Conservation (phyloP, 2,113 vertebrate genomes). For the Hyla sarda region DNA sequence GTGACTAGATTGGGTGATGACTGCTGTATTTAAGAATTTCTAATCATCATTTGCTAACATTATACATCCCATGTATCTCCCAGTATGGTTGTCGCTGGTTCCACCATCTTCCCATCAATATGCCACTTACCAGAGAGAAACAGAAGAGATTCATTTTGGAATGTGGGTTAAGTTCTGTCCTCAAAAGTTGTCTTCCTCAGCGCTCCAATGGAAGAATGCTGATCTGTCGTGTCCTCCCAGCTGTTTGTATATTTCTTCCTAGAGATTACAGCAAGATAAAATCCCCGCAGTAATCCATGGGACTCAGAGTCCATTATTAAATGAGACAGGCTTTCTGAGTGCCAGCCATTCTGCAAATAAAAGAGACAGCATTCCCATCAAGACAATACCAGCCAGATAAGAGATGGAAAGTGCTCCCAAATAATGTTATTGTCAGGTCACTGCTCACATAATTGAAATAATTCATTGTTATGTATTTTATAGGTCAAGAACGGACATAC, state of each 20-base stretch:
- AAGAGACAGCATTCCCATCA: slow-evolving; percentile 55
- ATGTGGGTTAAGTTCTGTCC: slow-evolving; percentile 52
- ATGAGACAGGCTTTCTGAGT: slow-evolving; percentile 72
- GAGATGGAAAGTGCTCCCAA: background rate
- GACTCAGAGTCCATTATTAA: slow-evolving; percentile 83
- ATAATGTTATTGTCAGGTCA: background rate
- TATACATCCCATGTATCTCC: background rate
- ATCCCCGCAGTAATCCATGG: slow-evolving; percentile 91
- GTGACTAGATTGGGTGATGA: background rate
- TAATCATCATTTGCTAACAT: background rate
- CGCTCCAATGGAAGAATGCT: slow-evolving; percentile 58
- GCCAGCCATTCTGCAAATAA: slow-evolving; percentile 72
- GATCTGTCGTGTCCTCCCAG: slow-evolving; percentile 69
- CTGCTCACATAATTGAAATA: background rate
- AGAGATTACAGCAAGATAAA: slow-evolving; percentile 84
- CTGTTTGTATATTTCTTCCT: slow-evolving; percentile 73
- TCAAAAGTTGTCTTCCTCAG: slow-evolving; percentile 62
- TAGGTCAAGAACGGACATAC: too few relatives aligned
- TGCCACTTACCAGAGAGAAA: slow-evolving; percentile 89
- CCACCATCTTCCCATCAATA: background rate
- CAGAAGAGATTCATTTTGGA: slow-evolving; percentile 92
- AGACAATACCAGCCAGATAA: background rate
- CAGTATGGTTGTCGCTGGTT: too few relatives aligned
- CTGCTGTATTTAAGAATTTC: background rate
- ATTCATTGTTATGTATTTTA: background rate